Conservation (phyloP, 2,888 invertebrate species). For the Phalera bucephala region DNA sequence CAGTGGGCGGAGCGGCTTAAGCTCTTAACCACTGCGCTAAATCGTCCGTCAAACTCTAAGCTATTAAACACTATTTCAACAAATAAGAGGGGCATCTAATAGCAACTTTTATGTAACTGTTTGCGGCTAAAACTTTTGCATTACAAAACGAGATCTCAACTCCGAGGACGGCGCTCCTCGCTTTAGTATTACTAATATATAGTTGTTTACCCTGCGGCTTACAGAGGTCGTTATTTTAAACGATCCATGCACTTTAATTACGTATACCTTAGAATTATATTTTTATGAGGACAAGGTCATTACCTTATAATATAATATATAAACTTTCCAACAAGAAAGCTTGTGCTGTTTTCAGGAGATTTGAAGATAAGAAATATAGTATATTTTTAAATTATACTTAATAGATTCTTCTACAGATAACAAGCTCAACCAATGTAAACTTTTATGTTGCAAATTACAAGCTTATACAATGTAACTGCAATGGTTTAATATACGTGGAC, state of each 20-base stretch:
- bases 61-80: no score
- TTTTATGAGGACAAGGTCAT: neutral
- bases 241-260: slow-evolving; percentile 21
- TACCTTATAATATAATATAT: neutral
- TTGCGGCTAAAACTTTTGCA: slow-evolving; percentile 17
- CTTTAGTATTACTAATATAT: slow-evolving; percentile 2
- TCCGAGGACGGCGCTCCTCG: slow-evolving; percentile 8
- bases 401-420: no score
- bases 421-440: no score
- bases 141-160: slow-evolving; percentile 1
- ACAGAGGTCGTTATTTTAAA: slow-evolving; percentile 17
- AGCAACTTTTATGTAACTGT: slow-evolving; percentile 12
- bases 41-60: no score
- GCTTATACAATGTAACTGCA: no score
- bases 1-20: no score
- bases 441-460: no score
- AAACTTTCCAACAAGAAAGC: no score
- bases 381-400: no score
- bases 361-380: neutral
- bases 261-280: slow-evolving; percentile 7
- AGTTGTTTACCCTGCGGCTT: slow-evolving; percentile 7
- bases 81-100: slow-evolving; percentile 2
- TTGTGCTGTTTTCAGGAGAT: no score
- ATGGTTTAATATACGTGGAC: no score
- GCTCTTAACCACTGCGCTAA: no score